Conservation (phyloP, 1,140 invertebrate species). For the Linepithema humile region DNA sequence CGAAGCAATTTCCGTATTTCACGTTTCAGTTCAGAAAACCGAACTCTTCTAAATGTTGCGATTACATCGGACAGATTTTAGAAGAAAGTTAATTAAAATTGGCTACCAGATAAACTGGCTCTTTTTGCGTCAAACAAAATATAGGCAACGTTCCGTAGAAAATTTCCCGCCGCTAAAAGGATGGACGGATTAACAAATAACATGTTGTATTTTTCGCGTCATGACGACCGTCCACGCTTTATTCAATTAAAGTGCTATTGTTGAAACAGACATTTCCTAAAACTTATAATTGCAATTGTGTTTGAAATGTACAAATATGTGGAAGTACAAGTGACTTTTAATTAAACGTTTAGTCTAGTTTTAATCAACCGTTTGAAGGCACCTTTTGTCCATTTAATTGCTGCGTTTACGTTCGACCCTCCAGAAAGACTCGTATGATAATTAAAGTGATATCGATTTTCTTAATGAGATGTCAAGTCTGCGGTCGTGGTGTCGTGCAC, state of each 20-base stretch:
- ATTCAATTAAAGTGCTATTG: neutral
- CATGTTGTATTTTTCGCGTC: neutral
- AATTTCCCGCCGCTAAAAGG: neutral
- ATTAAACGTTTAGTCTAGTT: conserved; percentile 3
- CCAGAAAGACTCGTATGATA: neutral
- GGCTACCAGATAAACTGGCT: neutral
- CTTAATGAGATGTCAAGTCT: neutral
- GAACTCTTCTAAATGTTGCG: neutral
- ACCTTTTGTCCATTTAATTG: conserved; percentile 1
- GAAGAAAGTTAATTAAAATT: conserved; percentile 1
- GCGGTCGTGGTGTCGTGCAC: neutral
- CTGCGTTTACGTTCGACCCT: neutral
- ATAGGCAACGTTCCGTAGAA: neutral
- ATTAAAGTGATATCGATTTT: conserved; percentile 51
- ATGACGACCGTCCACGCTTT: neutral
- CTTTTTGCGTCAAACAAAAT: neutral
- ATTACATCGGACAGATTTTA: neutral
- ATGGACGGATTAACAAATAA: neutral
- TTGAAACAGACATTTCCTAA: neutral
- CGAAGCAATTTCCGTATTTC: neutral
- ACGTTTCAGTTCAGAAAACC: neutral
- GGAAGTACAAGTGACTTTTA: conserved; percentile 10
- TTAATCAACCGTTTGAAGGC: neutral
- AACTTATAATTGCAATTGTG: neutral
- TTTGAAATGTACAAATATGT: neutral